Percentiles rank a stretch among this genome's conserved stretches.
phyloP scores from a whole-genome alignment of 1,140 invertebrate species.

The Oryctes rhinoceros region DNA sequence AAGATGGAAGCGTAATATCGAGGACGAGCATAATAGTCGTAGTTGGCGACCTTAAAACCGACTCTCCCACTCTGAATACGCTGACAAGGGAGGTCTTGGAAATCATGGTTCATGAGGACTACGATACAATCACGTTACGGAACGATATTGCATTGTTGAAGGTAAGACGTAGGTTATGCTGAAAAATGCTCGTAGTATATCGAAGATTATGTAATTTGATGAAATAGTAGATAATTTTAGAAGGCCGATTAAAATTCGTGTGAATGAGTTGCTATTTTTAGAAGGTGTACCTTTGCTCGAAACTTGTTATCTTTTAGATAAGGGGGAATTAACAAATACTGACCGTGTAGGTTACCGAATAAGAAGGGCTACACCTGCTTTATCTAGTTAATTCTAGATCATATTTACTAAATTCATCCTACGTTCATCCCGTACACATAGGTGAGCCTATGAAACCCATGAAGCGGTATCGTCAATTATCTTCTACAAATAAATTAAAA shows the following conservation, averaged over 20 bases:
- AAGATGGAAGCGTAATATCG: constrained; percentile 44
- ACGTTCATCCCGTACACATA: neutral
- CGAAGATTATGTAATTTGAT: no score
- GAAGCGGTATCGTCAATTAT: no score
- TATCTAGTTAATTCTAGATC: neutral
- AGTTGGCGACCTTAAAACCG: constrained; percentile 45
- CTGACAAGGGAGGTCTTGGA: constrained; percentile 45
- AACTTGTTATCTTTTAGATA: no score
- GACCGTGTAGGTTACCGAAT: neutral
- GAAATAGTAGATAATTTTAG: neutral
- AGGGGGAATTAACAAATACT: no score
- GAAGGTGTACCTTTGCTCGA: no score
- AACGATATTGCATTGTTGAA: constrained; percentile 48
- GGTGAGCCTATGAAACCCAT: no score
- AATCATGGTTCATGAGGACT: constrained; percentile 45
- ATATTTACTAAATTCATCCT: neutral
- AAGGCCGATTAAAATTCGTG: neutral
- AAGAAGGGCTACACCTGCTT: neutral
- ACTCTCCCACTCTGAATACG: constrained; percentile 17
- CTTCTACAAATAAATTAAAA: no score
- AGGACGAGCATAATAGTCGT: constrained; percentile 46
- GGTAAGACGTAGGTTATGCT: constrained; percentile 31
- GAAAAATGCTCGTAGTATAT: no score
- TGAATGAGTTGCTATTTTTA: no score
- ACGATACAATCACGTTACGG: constrained; percentile 39